phyloP scores from a whole-genome alignment of 2,113 vertebrate genomes.

The Stictonetta naevosa region DNA sequence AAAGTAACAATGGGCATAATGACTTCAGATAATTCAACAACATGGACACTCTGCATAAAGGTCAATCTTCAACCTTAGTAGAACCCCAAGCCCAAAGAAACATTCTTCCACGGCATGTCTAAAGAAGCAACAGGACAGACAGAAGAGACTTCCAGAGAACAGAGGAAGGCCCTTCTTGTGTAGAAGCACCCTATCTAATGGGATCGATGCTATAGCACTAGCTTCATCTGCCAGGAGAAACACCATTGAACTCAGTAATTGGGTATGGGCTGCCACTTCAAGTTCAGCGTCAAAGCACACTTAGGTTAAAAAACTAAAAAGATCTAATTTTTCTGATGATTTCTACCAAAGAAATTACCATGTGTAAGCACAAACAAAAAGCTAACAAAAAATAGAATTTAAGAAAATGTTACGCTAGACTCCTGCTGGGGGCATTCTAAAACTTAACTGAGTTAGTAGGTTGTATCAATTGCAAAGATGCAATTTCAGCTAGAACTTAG shows the following conservation, averaged over 20 bases:
- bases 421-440: background rate
- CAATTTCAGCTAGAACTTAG: background rate
- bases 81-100: background rate
- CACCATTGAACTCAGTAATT: background rate
- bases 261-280: background rate
- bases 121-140: background rate
- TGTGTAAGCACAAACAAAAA: background rate
- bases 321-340: background rate
- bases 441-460: background rate
- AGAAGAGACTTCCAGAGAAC: background rate
- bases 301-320: background rate
- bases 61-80: background rate
- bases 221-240: background rate
- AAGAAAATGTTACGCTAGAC: background rate
- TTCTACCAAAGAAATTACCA: background rate
- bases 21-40: background rate
- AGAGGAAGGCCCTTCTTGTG: background rate
- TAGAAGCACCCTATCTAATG: background rate
- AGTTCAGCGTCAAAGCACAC: background rate
- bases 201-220: background rate
- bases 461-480: background rate
- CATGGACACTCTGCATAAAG: fast-evolving
- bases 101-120: background rate
- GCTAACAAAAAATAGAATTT: background rate
- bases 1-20: background rate